A percentile compares a stretch with the other conserved stretches of the same genome.
Conservation (phyloP, 2,113 vertebrate species). For the Nestor notabilis region DNA sequence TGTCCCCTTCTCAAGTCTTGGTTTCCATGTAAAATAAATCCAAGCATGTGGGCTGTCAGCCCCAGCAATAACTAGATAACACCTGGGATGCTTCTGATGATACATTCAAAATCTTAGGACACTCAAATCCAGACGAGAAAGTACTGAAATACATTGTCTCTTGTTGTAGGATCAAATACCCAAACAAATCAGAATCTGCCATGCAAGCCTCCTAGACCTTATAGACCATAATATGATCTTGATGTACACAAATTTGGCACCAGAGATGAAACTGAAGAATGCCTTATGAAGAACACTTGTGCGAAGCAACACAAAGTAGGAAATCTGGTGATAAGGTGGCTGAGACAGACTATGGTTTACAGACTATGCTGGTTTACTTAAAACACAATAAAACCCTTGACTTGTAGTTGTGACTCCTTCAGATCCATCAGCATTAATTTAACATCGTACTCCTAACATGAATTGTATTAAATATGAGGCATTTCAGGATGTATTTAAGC, state of each 20-base stretch:
- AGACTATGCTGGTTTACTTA: background rate
- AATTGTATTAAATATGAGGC: conserved; percentile 12
- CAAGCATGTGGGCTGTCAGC: background rate
- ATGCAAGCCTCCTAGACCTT: background rate
- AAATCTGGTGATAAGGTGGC: background rate
- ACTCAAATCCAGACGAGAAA: background rate
- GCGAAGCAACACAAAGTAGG: background rate
- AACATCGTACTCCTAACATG: conserved; percentile 24
- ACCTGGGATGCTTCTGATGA: background rate
- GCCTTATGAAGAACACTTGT: background rate
- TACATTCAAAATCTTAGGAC: background rate
- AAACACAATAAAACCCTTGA: background rate
- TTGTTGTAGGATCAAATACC: background rate
- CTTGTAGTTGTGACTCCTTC: background rate
- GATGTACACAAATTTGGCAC: background rate
- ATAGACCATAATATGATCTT: background rate
- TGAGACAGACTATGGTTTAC: background rate
- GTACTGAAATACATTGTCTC: background rate
- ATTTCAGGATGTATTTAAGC: conserved; percentile 49
- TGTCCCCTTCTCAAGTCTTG: background rate
- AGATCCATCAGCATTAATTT: conserved; percentile 32
- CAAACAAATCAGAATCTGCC: background rate
- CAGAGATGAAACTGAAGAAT: background rate
- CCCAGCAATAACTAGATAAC: background rate
- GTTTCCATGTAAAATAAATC: background rate